Evolutionary conservation across 2,888 invertebrate species (phyloP).

Genomic region (Germaria angustata): DNA sequence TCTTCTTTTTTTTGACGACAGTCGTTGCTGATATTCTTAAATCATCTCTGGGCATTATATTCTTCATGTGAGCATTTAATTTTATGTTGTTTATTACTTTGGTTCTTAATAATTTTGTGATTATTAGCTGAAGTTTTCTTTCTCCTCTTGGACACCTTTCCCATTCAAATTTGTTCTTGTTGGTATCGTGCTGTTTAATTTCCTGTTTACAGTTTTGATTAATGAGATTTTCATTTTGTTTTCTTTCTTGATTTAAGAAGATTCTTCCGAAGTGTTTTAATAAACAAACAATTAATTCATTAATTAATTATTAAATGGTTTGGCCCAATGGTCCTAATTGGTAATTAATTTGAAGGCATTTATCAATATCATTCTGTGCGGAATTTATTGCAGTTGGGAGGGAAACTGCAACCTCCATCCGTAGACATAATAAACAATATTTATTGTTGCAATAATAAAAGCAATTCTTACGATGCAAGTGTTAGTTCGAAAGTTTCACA

Average conservation of each 20-base stretch:
- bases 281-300: constrained; percentile 70
- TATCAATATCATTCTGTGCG: background rate
- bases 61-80: background rate
- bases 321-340: constrained; percentile 35
- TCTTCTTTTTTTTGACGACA: background rate
- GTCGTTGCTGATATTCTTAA: constrained; percentile 16
- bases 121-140: background rate
- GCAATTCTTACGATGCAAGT: no score
- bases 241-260: constrained; percentile 28
- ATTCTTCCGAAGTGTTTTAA: constrained; percentile 57
- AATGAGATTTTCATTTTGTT: constrained; percentile 61
- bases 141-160: background rate
- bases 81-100: background rate
- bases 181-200: constrained; percentile 49
- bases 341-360: constrained; percentile 43
- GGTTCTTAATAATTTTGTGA: background rate
- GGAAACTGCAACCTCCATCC: background rate
- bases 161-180: background rate
- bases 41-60: background rate
- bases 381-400: background rate
- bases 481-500: no score
- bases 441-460: background rate
- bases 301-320: constrained; percentile 67
- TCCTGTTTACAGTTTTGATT: constrained; percentile 70
- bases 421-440: constrained; percentile 5